Conservation (phyloP, 2,797 vertebrate species). For the Todus mexicanus region DNA sequence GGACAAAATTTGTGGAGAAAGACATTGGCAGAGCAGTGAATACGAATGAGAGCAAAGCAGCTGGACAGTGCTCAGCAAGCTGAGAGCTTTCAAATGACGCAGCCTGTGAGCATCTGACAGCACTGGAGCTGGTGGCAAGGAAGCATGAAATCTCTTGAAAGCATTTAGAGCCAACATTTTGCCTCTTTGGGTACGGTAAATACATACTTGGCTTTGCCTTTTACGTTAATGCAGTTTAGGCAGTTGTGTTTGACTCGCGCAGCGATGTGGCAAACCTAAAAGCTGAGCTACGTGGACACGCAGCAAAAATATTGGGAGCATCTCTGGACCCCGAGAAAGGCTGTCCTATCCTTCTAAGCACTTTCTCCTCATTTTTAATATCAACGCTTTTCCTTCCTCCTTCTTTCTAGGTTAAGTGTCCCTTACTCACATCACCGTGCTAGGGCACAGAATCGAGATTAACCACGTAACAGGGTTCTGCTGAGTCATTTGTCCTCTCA, state of each 20-base stretch:
- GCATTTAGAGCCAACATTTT: neutral
- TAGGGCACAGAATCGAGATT: neutral
- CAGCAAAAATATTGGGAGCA: neutral
- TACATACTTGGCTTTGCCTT: neutral
- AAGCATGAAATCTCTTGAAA: neutral
- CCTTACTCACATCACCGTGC: neutral
- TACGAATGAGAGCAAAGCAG: neutral
- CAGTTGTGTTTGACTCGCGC: neutral
- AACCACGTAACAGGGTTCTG: neutral
- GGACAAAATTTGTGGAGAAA: neutral
- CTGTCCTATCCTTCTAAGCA: neutral
- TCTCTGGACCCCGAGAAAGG: neutral
- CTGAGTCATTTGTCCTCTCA: slow-evolving; percentile 21
- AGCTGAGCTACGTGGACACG: neutral
- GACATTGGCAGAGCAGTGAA: neutral
- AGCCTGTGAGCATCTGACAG: neutral
- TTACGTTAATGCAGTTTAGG: neutral
- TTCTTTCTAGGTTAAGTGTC: neutral
- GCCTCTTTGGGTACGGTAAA: neutral
- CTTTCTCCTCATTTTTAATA: neutral
- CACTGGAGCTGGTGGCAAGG: neutral
- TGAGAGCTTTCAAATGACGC: neutral
- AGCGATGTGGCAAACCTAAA: neutral
- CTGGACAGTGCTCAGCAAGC: accelerated
- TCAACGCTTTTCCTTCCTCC: neutral